Percentiles rank a stretch among this genome's conserved stretches.
These are phyloP conservation scores for Tapirus indicus DNA, from an alignment of 2,797 vertebrate genomes.

Conservation along the genomic window DNA sequence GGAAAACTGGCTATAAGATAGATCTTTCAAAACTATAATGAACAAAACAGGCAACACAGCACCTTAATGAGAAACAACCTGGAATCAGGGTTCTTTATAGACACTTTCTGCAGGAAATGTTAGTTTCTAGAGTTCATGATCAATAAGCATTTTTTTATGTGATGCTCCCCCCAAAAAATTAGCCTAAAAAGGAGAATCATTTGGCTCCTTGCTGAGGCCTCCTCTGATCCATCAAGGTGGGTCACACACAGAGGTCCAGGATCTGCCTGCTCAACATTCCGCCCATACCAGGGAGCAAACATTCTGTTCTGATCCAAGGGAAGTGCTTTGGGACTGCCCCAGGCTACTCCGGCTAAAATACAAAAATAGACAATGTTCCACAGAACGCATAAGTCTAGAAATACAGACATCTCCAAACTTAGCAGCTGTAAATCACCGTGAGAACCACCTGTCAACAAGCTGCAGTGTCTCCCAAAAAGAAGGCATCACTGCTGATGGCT, in stretches of 20 bases:
- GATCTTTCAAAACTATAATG: not conserved
- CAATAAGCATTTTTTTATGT: not conserved
- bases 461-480: not conserved
- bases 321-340: not conserved
- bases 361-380: not conserved
- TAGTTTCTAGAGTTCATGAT: slow-evolving; percentile 6
- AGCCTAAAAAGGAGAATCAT: not conserved
- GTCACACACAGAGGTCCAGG: not conserved
- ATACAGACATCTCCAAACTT: slow-evolving; percentile 10
- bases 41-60: slow-evolving; percentile 28
- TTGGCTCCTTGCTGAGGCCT: not conserved
- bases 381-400: slow-evolving; percentile 15
- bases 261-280: not conserved
- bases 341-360: not conserved
- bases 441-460: not conserved
- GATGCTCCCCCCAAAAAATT: not conserved
- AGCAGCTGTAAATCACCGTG: slow-evolving; percentile 12
- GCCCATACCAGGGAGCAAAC: not conserved
- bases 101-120: slow-evolving; percentile 33
- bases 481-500: not conserved
- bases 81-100: not conserved
- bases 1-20: not conserved
- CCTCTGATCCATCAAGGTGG: not conserved
- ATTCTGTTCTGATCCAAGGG: not conserved
- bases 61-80: slow-evolving; percentile 5